phyloP scores from a whole-genome alignment of 2,113 vertebrate species.

The Eretmochelys imbricata region DNA sequence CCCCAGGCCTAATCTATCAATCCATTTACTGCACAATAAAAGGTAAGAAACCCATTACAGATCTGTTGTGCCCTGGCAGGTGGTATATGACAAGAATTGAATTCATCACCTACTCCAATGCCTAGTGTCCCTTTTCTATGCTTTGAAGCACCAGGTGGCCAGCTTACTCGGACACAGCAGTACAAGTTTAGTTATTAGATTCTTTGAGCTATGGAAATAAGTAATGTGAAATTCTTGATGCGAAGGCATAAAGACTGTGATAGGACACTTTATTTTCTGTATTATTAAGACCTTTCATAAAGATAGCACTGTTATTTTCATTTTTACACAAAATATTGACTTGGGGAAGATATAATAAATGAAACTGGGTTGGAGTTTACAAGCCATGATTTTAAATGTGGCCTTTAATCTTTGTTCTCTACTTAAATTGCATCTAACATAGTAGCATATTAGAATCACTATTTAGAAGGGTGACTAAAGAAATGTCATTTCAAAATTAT shows the following conservation, averaged over 20 bases:
- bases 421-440: conserved; percentile 36
- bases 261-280: conserved; percentile 53
- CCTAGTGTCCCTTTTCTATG: conserved; percentile 38
- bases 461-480: not conserved
- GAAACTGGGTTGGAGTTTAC: conserved; percentile 62
- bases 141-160: conserved; percentile 70
- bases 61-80: conserved; percentile 77
- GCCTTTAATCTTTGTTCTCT: conserved; percentile 63
- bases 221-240: conserved; percentile 34
- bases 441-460: conserved; percentile 12
- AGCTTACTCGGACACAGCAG: conserved; percentile 47
- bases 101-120: conserved; percentile 64
- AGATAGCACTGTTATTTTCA: conserved; percentile 49
- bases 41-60: conserved; percentile 82
- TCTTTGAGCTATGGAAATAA: conserved; percentile 61
- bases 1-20: conserved; percentile 82
- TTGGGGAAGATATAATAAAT: conserved; percentile 53
- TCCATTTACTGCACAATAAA: conserved; percentile 82
- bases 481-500: conserved; percentile 40
- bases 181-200: conserved; percentile 34
- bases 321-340: conserved; percentile 48
- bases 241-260: conserved; percentile 51
- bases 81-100: conserved; percentile 76
- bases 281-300: conserved; percentile 60
- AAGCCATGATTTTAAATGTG: conserved; percentile 37